Conservation (phyloP, 2,888 invertebrate genomes). For the Mongoloraphidia duomilia region DNA sequence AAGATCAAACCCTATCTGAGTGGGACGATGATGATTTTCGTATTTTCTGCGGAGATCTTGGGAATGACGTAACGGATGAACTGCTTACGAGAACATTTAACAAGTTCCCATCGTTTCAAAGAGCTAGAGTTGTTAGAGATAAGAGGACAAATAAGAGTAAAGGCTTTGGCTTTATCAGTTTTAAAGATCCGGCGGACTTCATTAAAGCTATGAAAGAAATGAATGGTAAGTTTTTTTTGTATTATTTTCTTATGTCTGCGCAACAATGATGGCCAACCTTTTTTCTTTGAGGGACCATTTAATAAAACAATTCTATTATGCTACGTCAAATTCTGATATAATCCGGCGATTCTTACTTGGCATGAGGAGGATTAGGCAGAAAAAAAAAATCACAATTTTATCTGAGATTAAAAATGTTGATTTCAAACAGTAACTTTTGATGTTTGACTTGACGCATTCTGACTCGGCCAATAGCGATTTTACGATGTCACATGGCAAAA, state of each 20-base stretch:
- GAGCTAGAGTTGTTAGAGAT: conserved; percentile 91
- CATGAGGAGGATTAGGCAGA: no score
- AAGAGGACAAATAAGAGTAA: conserved; percentile 95
- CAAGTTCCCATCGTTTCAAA: conserved; percentile 83
- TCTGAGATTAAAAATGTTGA: no score
- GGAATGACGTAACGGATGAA: conserved; percentile 98
- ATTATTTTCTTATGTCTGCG: neutral
- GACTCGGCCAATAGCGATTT: no score
- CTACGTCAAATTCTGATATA: neutral
- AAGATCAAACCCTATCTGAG: conserved; percentile 82
- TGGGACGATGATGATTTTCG: conserved; percentile 99
- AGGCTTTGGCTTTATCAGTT: conserved; percentile 98
- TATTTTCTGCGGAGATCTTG: conserved; percentile 98
- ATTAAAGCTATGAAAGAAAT: conserved; percentile 98
- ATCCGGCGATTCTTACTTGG: no score
- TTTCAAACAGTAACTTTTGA: no score
- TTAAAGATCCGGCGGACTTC: conserved; percentile 94
- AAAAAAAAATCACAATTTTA: no score
- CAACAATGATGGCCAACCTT: no score
- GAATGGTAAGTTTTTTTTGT: conserved; percentile 61
- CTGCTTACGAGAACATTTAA: conserved; percentile 90
- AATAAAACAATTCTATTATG: neutral
- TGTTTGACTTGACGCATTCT: no score
- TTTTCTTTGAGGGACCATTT: neutral
- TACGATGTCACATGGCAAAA: no score